Conservation (phyloP, 2,797 vertebrate species). For the Gallinago solitaria region DNA sequence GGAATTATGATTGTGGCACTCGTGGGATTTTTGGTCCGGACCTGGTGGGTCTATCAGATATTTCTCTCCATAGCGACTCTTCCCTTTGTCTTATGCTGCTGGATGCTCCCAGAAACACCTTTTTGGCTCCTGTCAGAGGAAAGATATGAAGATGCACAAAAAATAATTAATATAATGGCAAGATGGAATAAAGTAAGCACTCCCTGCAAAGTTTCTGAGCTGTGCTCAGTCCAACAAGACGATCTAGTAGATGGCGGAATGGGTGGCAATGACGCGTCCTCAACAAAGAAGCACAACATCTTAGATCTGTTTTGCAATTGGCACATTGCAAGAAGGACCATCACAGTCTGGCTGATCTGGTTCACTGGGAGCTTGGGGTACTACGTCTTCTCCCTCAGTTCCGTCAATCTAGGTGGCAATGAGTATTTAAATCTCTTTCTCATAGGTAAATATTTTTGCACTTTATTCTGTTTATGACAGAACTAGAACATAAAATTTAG, state of each 20-base stretch:
- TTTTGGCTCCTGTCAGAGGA: slow-evolving; percentile 91
- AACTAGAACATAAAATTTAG: neutral
- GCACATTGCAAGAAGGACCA: slow-evolving; percentile 85
- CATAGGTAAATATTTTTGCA: slow-evolving; percentile 81
- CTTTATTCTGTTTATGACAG: slow-evolving; percentile 12
- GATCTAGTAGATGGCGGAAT: neutral
- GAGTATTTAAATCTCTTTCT: slow-evolving; percentile 93
- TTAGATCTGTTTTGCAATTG: slow-evolving; percentile 87
- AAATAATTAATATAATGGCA: slow-evolving; percentile 84
- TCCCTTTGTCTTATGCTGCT: slow-evolving; percentile 91
- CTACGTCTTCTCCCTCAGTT: slow-evolving; percentile 90
- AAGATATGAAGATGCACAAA: slow-evolving; percentile 83
- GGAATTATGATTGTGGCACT: slow-evolving; percentile 91
- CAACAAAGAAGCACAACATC: slow-evolving; percentile 82
- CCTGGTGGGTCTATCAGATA: slow-evolving; percentile 94
- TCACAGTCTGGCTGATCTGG: slow-evolving; percentile 93
- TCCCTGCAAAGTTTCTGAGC: slow-evolving; percentile 81
- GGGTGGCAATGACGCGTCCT: neutral
- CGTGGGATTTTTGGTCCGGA: slow-evolving; percentile 86
- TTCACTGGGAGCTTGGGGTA: slow-evolving; percentile 93
- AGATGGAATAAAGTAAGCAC: slow-evolving; percentile 81
- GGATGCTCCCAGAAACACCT: slow-evolving; percentile 93
- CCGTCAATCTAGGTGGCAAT: slow-evolving; percentile 88
- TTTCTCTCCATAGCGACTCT: slow-evolving; percentile 86
- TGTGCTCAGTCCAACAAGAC: slow-evolving; percentile 71